A percentile compares a stretch with the other conserved stretches of the same genome.
phyloP scores from a whole-genome alignment of 2,113 vertebrate species.

The Ochotona curzoniae region DNA sequence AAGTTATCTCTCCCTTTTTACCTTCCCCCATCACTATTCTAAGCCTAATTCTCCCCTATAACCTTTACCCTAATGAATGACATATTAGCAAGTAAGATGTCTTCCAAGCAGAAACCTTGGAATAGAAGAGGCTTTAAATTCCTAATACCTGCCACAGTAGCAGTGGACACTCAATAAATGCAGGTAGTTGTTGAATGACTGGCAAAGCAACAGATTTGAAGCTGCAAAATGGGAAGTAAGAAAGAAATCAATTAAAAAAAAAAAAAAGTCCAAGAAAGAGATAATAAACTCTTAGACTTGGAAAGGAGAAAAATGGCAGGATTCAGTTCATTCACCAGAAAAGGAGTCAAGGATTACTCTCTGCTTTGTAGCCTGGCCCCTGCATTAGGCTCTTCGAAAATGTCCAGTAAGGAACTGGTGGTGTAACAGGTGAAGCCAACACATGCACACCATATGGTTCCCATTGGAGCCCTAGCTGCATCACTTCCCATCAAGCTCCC shows the following conservation, averaged over 20 bases:
- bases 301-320: background rate
- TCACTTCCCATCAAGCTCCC: no score
- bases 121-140: background rate
- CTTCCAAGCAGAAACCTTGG: background rate
- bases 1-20: background rate
- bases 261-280: background rate
- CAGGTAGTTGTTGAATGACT: background rate
- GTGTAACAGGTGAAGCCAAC: no score
- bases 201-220: background rate
- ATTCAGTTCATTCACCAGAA: background rate
- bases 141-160: background rate
- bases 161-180: background rate
- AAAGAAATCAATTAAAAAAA: background rate
- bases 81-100: constrained; percentile 2
- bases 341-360: background rate
- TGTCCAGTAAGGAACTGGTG: no score
- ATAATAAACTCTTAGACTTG: background rate
- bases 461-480: no score
- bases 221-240: background rate
- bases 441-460: no score
- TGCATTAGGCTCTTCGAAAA: no score
- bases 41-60: background rate
- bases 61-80: background rate
- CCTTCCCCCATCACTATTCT: background rate
- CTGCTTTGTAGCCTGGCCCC: background rate